Evolutionary conservation across 2,113 vertebrate genomes (phyloP).

Genomic region (Poicephalus meyeri): DNA sequence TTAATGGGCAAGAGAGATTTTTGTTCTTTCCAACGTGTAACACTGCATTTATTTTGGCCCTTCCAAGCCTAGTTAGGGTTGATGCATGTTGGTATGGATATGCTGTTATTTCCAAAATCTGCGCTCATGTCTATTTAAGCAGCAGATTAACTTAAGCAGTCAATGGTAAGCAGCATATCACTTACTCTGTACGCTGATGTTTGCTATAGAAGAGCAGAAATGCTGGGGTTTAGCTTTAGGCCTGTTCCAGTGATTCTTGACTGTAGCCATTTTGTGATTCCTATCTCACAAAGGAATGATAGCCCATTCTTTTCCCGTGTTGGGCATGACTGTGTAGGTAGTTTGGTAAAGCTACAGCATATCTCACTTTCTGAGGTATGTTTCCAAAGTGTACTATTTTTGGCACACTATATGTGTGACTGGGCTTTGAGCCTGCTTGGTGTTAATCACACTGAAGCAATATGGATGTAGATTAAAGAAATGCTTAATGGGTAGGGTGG

Average conservation of each 20-base stretch:
- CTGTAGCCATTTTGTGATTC: slow-evolving; percentile 66
- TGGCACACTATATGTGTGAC: slow-evolving; percentile 73
- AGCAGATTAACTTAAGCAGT: slow-evolving; percentile 48
- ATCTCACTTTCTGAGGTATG: slow-evolving; percentile 29
- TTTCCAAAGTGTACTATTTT: slow-evolving; percentile 27
- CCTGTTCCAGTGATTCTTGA: slow-evolving; percentile 52
- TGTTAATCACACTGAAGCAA: slow-evolving; percentile 59
- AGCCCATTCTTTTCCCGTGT: slow-evolving; percentile 37
- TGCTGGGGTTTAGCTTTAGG: slow-evolving; percentile 57
- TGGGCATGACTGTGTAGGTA: slow-evolving; percentile 58
- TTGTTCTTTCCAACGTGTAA: neutral
- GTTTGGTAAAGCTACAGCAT: slow-evolving; percentile 38
- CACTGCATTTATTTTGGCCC: neutral
- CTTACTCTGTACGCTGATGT: slow-evolving; percentile 51
- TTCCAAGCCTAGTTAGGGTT: slow-evolving; percentile 62
- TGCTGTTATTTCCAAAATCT: slow-evolving; percentile 65
- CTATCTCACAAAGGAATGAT: slow-evolving; percentile 40
- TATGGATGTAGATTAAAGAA: slow-evolving; percentile 6
- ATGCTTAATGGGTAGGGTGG: slow-evolving; percentile 33
- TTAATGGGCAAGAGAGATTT: neutral
- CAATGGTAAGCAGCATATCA: slow-evolving; percentile 59
- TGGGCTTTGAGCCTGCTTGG: slow-evolving; percentile 62
- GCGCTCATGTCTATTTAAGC: neutral
- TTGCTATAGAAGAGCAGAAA: slow-evolving; percentile 65
- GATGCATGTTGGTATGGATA: slow-evolving; percentile 58